These are phyloP conservation scores for Limanda limanda DNA, from an alignment of 2,113 vertebrate genomes.

Conservation along the genomic window DNA sequence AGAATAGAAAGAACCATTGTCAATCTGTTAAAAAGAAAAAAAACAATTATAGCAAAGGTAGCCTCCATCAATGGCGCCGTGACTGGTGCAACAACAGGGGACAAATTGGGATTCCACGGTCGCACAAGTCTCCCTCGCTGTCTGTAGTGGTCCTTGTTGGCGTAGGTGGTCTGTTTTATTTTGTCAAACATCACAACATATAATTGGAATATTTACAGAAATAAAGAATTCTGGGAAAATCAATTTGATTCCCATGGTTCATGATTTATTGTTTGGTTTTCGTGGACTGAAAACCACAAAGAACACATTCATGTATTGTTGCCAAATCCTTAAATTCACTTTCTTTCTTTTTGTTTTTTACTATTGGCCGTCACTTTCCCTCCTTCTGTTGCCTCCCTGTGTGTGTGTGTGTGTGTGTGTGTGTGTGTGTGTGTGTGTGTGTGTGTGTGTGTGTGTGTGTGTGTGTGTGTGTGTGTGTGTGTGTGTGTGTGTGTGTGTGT, in stretches of 20 bases:
- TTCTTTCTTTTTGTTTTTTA: not conserved
- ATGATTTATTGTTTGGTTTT: not conserved
- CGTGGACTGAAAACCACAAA: not conserved
- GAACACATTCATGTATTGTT: not conserved
- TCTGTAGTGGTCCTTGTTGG: conserved; percentile 31
- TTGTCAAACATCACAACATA: not conserved
- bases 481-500: no score
- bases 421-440: no score
- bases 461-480: no score
- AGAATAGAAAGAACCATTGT: conserved; percentile 26
- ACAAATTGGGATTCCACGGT: conserved; percentile 73
- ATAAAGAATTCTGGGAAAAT: not conserved
- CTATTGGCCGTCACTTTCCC: not conserved
- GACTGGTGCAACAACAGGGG: conserved; percentile 57
- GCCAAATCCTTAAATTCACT: not conserved
- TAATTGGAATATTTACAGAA: not conserved
- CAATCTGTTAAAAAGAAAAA: conserved; percentile 6
- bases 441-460: no score
- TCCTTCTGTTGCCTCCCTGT: not conserved
- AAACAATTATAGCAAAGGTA: conserved; percentile 49
- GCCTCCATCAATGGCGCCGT: conserved; percentile 45
- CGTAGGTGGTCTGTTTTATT: conserved; percentile 23
- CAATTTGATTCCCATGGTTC: not conserved
- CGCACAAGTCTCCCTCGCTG: conserved; percentile 47
- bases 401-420: not conserved